A percentile compares a stretch with the other conserved stretches of the same genome.
Evolutionary conservation across 2,888 invertebrate genomes (phyloP).

Genomic region (Stictocephala bisonia): DNA sequence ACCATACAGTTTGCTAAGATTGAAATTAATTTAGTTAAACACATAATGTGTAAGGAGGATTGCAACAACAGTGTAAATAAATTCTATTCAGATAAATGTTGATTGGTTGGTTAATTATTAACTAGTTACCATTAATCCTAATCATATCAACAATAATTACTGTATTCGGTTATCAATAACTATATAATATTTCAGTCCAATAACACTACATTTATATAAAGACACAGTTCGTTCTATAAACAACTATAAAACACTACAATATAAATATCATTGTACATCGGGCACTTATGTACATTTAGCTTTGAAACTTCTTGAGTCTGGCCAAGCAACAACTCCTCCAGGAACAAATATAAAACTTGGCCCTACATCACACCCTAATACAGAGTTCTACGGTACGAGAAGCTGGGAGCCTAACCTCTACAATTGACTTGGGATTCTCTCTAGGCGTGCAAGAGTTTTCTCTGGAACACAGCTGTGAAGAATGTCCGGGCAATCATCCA

Average conservation of each 20-base stretch:
- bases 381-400: constrained; percentile 2
- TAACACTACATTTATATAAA: constrained; percentile 33
- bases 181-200: too few relatives aligned
- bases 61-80: too few relatives aligned
- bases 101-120: too few relatives aligned
- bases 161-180: too few relatives aligned
- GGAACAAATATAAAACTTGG: constrained; percentile 17
- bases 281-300: constrained; percentile 26
- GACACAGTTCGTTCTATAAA: constrained; percentile 38
- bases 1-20: too few relatives aligned
- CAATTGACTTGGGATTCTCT: constrained; percentile 28
- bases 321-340: background rate
- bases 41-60: too few relatives aligned
- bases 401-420: constrained; percentile 18
- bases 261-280: constrained; percentile 13
- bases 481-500: too few relatives aligned
- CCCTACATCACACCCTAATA: background rate
- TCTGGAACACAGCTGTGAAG: too few relatives aligned
- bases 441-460: constrained; percentile 32
- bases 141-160: too few relatives aligned
- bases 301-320: background rate
- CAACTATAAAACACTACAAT: constrained; percentile 31
- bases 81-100: too few relatives aligned
- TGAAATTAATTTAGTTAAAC: too few relatives aligned
- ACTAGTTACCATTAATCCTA: too few relatives aligned